These are phyloP conservation scores for Apis dorsata DNA, from an alignment of 1,140 invertebrate species.

Conservation along the genomic window DNA sequence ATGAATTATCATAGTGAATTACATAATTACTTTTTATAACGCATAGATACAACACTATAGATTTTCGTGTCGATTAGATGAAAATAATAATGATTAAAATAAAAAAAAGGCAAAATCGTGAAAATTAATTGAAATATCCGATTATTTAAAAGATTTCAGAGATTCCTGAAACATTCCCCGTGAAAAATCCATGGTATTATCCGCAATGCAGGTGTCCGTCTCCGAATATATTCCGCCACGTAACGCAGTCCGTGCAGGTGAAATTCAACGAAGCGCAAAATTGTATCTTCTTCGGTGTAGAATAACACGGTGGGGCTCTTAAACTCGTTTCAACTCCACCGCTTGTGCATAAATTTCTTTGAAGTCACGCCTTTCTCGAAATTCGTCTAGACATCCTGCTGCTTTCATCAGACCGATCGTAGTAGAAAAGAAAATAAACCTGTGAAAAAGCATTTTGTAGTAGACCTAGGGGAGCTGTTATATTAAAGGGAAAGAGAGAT, in stretches of 20 bases:
- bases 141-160: background rate
- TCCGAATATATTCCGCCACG: constrained; percentile 17
- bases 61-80: no score
- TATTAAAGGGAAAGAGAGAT: background rate
- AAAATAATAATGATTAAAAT: background rate
- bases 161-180: constrained; percentile 1
- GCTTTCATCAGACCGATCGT: constrained; percentile 2
- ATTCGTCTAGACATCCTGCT: constrained; percentile 15
- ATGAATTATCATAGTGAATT: no score
- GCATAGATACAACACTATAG: no score
- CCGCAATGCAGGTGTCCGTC: constrained; percentile 37
- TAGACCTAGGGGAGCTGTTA: background rate
- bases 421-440: background rate
- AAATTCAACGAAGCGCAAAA: constrained; percentile 69
- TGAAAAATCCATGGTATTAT: constrained; percentile 5
- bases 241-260: constrained; percentile 59
- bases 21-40: no score
- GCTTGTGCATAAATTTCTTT: constrained; percentile 40
- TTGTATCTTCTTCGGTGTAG: constrained; percentile 62
- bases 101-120: no score
- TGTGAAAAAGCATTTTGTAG: background rate
- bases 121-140: background rate
- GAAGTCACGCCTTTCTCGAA: constrained; percentile 24
- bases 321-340: constrained; percentile 50
- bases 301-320: constrained; percentile 46